A percentile compares a stretch with the other conserved stretches of the same genome.
These are phyloP conservation scores for Pelecanoides urinatrix DNA, from an alignment of 2,113 vertebrate species.

Conservation along the genomic window DNA sequence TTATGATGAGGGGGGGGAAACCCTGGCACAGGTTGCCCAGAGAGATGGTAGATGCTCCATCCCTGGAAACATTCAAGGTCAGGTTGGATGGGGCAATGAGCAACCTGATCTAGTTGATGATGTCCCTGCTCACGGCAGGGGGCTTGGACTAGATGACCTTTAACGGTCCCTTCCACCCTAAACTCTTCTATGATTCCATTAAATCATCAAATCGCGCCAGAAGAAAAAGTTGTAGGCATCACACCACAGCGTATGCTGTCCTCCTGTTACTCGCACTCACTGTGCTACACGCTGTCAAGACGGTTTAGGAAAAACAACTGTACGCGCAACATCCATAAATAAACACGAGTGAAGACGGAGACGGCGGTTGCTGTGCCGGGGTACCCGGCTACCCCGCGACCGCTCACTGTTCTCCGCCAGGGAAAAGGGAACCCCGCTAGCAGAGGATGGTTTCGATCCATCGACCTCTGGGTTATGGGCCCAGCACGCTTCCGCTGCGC, in stretches of 20 bases:
- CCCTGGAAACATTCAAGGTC: not conserved
- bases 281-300: fast-evolving
- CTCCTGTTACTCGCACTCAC: fast-evolving
- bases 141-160: fast-evolving
- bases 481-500: conserved; percentile 52
- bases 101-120: too few relatives aligned
- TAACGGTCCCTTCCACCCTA: not conserved
- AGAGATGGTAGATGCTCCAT: not conserved
- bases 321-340: fast-evolving
- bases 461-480: conserved; percentile 51
- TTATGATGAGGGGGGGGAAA: fast-evolving
- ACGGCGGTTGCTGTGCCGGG: not conserved
- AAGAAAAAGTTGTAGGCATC: fast-evolving
- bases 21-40: too few relatives aligned
- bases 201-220: fast-evolving
- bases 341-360: fast-evolving
- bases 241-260: fast-evolving
- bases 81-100: fast-evolving
- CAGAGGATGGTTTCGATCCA: conserved; percentile 46
- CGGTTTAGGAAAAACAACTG: fast-evolving
- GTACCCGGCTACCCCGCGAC: too few relatives aligned
- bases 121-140: fast-evolving
- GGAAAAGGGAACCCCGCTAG: not conserved
- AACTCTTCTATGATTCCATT: fast-evolving
- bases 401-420: too few relatives aligned